phyloP scores from a whole-genome alignment of 2,797 vertebrate species.

The Mormyrus proboscirostris region DNA sequence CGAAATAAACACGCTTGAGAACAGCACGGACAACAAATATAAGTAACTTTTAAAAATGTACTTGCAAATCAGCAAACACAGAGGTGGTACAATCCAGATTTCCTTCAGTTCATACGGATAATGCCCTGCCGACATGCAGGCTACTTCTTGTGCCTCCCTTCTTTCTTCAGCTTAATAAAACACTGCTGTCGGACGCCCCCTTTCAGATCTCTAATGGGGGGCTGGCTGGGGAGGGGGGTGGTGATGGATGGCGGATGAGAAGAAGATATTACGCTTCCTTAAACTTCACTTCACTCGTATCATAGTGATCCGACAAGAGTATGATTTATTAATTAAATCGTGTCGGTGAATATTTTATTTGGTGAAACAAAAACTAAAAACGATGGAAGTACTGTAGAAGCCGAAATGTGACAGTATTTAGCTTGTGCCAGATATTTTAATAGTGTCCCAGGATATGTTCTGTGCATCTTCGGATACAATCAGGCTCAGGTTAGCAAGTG shows the following conservation, averaged over 20 bases:
- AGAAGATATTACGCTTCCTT: background rate
- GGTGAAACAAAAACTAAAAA: background rate
- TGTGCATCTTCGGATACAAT: background rate
- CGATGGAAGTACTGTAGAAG: background rate
- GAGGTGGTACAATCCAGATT: background rate
- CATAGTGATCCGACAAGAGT: background rate
- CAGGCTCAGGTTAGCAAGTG: background rate
- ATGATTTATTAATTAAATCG: background rate
- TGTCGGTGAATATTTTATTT: background rate
- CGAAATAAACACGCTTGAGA: background rate
- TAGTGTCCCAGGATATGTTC: background rate
- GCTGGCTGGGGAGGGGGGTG: background rate
- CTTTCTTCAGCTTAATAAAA: background rate
- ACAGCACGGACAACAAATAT: background rate
- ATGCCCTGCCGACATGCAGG: background rate
- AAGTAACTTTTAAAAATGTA: background rate
- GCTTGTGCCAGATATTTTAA: background rate
- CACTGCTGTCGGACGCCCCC: background rate
- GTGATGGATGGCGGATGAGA: background rate
- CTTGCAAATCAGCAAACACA: background rate
- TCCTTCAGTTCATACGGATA: background rate
- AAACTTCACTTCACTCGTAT: background rate
- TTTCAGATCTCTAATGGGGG: background rate
- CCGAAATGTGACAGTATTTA: background rate
- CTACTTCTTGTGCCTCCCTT: background rate